Percentiles rank a stretch among this genome's conserved stretches.
Conservation (phyloP, 2,888 invertebrate genomes). For the Tribolium freemani region DNA sequence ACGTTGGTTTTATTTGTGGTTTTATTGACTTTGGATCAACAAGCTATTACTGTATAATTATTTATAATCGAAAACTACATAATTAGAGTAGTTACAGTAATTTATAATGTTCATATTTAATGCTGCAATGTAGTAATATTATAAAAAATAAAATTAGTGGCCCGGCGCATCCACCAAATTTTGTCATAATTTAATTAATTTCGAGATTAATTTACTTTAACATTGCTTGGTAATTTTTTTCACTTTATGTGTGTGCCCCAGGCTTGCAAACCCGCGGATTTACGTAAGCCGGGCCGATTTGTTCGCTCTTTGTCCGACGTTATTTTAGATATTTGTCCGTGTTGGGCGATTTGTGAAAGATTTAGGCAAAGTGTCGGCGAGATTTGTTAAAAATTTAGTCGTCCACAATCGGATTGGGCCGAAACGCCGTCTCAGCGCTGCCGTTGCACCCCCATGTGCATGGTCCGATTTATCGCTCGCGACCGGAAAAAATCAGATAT, state of each 20-base stretch:
- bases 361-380: background rate
- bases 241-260: background rate
- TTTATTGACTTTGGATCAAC: too few relatives aligned
- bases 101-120: too few relatives aligned
- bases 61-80: too few relatives aligned
- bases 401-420: background rate
- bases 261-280: background rate
- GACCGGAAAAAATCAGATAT: constrained; percentile 11
- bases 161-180: too few relatives aligned
- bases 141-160: too few relatives aligned
- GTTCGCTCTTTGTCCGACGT: background rate
- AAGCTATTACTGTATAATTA: too few relatives aligned
- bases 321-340: background rate
- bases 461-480: background rate
- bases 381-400: background rate
- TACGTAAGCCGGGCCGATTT: background rate
- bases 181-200: too few relatives aligned
- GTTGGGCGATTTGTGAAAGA: background rate
- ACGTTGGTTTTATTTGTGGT: too few relatives aligned
- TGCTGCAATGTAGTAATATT: too few relatives aligned
- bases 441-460: background rate
- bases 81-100: too few relatives aligned
- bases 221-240: too few relatives aligned
- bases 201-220: too few relatives aligned
- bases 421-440: background rate